Evolutionary conservation across 2,797 vertebrate genomes (phyloP), one percentile per base, ranked within the genome.

Genomic region (Phataginus tricuspis): DNA sequence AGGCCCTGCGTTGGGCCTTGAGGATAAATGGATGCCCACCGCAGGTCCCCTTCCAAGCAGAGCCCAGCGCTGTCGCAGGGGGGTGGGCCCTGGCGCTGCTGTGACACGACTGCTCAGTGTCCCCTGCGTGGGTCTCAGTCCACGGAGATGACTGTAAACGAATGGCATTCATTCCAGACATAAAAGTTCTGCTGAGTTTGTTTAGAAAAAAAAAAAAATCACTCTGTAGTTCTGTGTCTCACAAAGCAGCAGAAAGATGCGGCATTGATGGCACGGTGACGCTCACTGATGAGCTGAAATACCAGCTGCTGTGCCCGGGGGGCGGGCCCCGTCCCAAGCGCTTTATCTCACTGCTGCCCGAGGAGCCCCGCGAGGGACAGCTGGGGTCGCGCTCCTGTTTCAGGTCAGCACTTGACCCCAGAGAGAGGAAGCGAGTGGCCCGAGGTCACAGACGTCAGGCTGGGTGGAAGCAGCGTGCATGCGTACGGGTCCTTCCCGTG

Each of bases 81-180:
- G 31, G 12, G 6, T 6, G 10, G 74, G 34, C 13, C 2, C 0
- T 7, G 37, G 37, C 0, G 1, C 75, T 14, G 6, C 2, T 7
- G 27, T 3, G 19, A 74, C 37, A 10, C 15, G 18, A n/a, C 19
- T 71, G 11, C 34, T 71, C 31, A 3, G 15, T 18, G 53, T 29
- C 53, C 18, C 39, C 31, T 34, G 7, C 1, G 37, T 25, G 45
- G 49, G 39, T 74, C 59, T 86, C 59, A 15, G 75, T 59, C 42
- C 4, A 0, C 51, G 74, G 45, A 59, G 63, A 31, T 53, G 37
- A 31, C 53, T 23, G 3, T 29, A 14, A 53, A 25, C 3, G 49
- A 53, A 45, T 0, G 5, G 14, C 57, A 59, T 13, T 94, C 23
- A 39, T 61, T 83, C 80, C 45, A 85, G 71, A 83, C 31, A 45